Evolutionary conservation across 35 echinoderm and acorn worm genomes (phyloP).

Genomic region (Diadema setosum): DNA sequence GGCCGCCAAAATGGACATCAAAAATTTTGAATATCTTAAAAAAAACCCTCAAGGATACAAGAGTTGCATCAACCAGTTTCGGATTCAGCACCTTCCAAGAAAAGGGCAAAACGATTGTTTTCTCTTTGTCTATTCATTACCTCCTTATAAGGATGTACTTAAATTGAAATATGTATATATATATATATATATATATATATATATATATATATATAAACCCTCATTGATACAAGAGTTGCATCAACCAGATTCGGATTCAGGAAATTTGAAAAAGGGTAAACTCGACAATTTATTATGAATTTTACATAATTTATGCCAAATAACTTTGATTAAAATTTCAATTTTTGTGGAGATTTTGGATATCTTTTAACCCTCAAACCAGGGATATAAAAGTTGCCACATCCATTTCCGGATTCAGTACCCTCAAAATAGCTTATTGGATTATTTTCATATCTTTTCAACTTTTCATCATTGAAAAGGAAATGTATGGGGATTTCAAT

Average conservation of each 20-base stretch:
- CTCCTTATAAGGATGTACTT: no score
- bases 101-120: no score
- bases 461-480: no score
- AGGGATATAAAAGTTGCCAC: neutral
- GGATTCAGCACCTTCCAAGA: neutral
- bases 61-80: neutral
- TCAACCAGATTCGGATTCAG: neutral
- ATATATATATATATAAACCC: neutral
- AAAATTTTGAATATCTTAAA: constrained; percentile 83
- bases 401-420: no score
- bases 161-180: neutral
- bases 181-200: constrained; percentile 7
- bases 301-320: neutral
- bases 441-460: no score
- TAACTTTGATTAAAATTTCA: neutral
- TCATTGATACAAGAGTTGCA: neutral
- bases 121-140: no score
- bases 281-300: neutral
- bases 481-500: no score
- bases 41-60: constrained; percentile 37
- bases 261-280: neutral
- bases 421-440: no score
- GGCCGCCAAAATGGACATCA: constrained; percentile 44
- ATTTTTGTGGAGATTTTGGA: neutral
- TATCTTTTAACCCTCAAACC: neutral